These are phyloP conservation scores for Smittia aterrima DNA, from an alignment of 2,888 invertebrate genomes.

Conservation along the genomic window DNA sequence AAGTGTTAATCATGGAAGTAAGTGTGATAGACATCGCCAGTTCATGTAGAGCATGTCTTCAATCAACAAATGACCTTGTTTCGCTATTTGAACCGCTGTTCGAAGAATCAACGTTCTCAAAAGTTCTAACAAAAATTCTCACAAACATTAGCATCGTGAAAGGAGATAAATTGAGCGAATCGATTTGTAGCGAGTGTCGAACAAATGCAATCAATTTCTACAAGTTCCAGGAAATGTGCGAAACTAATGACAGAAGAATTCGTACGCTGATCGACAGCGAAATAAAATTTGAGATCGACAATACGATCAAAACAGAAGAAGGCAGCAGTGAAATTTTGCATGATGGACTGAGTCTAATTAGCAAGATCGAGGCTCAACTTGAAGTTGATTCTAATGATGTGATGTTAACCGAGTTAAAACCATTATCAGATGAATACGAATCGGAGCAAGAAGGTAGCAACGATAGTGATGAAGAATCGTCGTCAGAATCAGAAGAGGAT, in stretches of 20 bases:
- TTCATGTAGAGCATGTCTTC: conserved; percentile 3
- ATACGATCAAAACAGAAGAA: not conserved
- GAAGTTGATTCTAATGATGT: not conserved
- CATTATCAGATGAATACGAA: not conserved
- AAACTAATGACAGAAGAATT: conserved; percentile 53
- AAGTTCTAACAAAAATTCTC: conserved; percentile 52
- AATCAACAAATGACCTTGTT: conserved; percentile 11
- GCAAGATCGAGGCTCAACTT: not conserved
- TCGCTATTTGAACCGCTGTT: conserved; percentile 30
- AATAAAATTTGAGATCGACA: not conserved
- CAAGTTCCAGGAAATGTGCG: conserved; percentile 55
- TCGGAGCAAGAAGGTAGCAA: not conserved
- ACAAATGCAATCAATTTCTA: conserved; percentile 56
- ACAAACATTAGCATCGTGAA: conserved; percentile 50
- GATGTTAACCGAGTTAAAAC: not conserved
- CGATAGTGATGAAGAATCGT: not conserved
- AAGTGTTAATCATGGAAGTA: too few relatives aligned
- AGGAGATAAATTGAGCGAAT: conserved; percentile 61
- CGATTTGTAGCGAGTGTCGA: conserved; percentile 59
- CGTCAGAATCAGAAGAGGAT: not conserved
- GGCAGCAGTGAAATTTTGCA: not conserved
- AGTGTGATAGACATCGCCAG: too few relatives aligned
- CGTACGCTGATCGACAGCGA: conserved; percentile 43
- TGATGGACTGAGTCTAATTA: not conserved
- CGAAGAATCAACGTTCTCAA: conserved; percentile 44